phyloP scores from a whole-genome alignment of 2,888 invertebrate species.

The Cosmia pyralina region DNA sequence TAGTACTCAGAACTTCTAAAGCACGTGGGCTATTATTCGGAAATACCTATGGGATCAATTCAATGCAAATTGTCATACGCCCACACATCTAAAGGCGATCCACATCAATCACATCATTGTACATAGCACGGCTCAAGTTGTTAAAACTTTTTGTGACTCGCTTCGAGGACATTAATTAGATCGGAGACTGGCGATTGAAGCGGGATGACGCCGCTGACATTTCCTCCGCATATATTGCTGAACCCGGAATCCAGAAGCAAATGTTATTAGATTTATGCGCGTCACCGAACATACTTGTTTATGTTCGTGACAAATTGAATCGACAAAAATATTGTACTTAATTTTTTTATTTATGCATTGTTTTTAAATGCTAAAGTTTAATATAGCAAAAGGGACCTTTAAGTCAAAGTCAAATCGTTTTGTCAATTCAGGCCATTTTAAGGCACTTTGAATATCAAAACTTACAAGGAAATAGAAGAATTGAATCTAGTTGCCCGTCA shows the following conservation, averaged over 20 bases:
- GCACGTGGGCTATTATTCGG: constrained; percentile 80
- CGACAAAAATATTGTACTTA: constrained; percentile 37
- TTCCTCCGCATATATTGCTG: constrained; percentile 79
- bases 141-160: constrained; percentile 79
- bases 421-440: neutral
- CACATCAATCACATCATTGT: constrained; percentile 87
- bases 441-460: neutral
- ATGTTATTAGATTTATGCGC: constrained; percentile 63
- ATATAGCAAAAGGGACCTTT: constrained; percentile 5
- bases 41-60: constrained; percentile 83
- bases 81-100: constrained; percentile 77
- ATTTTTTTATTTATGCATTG: constrained; percentile 17
- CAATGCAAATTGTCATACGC: constrained; percentile 86
- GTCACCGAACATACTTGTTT: constrained; percentile 68
- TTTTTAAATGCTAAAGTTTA: constrained; percentile 5
- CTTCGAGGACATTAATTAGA: constrained; percentile 84
- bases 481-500: neutral
- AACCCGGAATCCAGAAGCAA: constrained; percentile 85
- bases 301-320: constrained; percentile 30
- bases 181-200: constrained; percentile 77
- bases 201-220: constrained; percentile 83
- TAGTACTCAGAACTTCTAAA: constrained; percentile 62
- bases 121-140: constrained; percentile 69
- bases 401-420: neutral
- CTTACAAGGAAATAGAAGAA: neutral